Percentiles rank a stretch among this genome's conserved stretches.
These are phyloP conservation scores for Chironomus riparius DNA, from an alignment of 2,888 invertebrate genomes.

Conservation along the genomic window DNA sequence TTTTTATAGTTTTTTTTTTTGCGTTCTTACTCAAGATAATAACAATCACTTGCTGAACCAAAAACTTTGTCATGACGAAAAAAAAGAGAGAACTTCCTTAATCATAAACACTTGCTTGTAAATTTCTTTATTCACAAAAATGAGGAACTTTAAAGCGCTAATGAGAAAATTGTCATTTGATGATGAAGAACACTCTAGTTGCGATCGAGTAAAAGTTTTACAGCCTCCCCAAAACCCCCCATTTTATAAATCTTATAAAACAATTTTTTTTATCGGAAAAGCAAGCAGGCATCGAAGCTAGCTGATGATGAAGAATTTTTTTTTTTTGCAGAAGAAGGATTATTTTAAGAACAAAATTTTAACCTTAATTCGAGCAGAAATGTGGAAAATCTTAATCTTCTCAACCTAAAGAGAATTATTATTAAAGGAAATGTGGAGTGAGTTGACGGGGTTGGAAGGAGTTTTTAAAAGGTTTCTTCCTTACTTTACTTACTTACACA, in stretches of 20 bases:
- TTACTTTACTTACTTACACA: background rate
- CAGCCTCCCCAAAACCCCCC: no score
- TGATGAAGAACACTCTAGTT: background rate
- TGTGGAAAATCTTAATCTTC: slow-evolving; percentile 27
- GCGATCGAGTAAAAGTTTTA: background rate
- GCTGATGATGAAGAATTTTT: background rate
- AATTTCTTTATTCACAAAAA: no score
- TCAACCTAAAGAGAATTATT: slow-evolving; percentile 13
- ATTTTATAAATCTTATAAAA: background rate
- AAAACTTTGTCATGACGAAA: background rate
- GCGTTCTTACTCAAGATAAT: background rate
- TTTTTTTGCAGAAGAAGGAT: background rate
- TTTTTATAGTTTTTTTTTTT: background rate
- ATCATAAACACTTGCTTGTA: background rate
- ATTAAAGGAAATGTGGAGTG: slow-evolving; percentile 2
- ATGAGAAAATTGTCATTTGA: slow-evolving; percentile 27
- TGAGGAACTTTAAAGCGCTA: background rate
- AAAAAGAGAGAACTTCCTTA: background rate
- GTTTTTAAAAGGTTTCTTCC: background rate
- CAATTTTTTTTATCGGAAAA: background rate
- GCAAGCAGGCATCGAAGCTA: no score
- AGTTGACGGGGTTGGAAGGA: background rate
- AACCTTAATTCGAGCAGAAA: slow-evolving; percentile 27
- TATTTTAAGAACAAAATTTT: slow-evolving; percentile 19
- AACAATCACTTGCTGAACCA: background rate